Percentiles rank a stretch among this genome's conserved stretches.
Evolutionary conservation across 2,113 vertebrate genomes (phyloP).

Genomic region (Delphinus delphis): DNA sequence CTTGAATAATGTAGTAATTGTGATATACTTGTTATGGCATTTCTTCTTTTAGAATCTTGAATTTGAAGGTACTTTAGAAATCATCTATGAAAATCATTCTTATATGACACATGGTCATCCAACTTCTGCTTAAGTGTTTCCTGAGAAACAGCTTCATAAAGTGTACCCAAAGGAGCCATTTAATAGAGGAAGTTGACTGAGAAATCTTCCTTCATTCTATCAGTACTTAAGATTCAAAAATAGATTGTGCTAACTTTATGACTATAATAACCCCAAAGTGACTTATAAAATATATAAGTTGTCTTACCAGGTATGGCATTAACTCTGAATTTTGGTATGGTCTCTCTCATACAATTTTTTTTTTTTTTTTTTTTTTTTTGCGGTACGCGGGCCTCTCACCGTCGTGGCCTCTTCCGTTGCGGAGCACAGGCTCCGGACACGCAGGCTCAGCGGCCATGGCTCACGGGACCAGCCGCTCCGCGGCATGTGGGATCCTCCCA

Average conservation of each 20-base stretch:
- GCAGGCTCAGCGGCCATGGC: too few species aligned
- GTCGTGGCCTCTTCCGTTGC: too few species aligned
- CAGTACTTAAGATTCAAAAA: conserved; percentile 39
- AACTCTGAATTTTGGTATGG: background rate
- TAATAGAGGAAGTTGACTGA: conserved; percentile 19
- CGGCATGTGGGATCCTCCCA: too few species aligned
- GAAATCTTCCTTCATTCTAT: conserved; percentile 31
- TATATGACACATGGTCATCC: conserved; percentile 15
- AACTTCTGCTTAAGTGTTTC: conserved; percentile 43
- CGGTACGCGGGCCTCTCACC: too few species aligned
- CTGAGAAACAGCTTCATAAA: background rate
- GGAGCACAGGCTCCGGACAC: too few species aligned
- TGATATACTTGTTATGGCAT: background rate
- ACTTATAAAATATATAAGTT: background rate
- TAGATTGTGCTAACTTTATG: background rate
- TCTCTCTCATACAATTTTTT: background rate
- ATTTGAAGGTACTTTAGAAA: background rate
- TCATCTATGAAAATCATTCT: conserved; percentile 30
- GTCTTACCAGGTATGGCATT: background rate
- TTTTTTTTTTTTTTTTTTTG: too few species aligned
- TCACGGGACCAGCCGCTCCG: too few species aligned
- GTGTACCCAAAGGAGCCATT: background rate
- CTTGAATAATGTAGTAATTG: background rate
- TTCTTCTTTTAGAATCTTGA: conserved; percentile 49
- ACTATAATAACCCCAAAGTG: background rate